These are phyloP conservation scores for Cuculus canorus DNA, from an alignment of 2,797 vertebrate genomes.

Conservation along the genomic window DNA sequence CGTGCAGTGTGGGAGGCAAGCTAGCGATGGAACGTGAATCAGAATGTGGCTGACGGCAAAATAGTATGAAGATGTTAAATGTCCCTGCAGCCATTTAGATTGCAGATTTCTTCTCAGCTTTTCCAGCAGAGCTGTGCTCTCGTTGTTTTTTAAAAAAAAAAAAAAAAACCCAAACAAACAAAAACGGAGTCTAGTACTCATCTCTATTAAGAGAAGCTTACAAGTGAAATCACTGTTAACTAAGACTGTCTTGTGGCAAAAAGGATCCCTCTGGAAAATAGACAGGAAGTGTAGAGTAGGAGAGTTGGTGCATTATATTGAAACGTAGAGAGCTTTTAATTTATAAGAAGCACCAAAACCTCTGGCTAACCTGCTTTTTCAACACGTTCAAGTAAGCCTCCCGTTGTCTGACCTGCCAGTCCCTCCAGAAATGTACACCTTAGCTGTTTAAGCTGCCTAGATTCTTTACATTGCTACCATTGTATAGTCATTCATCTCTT, in stretches of 20 bases:
- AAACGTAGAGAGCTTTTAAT: not conserved
- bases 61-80: not conserved
- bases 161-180: too few species aligned
- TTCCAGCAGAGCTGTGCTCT: not conserved
- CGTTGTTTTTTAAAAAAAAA: not conserved
- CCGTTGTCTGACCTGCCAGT: not conserved
- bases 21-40: not conserved
- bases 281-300: not conserved
- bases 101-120: not conserved
- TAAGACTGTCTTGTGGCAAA: not conserved
- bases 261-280: not conserved
- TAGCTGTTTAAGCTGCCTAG: not conserved
- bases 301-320: not conserved
- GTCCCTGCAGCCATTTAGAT: not conserved
- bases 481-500: not conserved
- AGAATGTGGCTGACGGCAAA: not conserved
- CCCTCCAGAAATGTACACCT: not conserved
- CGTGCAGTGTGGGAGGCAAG: not conserved
- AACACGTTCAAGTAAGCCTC: not conserved
- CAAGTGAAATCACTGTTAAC: not conserved
- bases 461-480: not conserved
- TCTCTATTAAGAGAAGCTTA: not conserved
- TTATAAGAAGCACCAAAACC: not conserved
- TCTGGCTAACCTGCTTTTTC: not conserved
- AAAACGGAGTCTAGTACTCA: too few species aligned